Evolutionary conservation across 2,113 vertebrate species (phyloP).

Genomic region (Platysteira castanea): DNA sequence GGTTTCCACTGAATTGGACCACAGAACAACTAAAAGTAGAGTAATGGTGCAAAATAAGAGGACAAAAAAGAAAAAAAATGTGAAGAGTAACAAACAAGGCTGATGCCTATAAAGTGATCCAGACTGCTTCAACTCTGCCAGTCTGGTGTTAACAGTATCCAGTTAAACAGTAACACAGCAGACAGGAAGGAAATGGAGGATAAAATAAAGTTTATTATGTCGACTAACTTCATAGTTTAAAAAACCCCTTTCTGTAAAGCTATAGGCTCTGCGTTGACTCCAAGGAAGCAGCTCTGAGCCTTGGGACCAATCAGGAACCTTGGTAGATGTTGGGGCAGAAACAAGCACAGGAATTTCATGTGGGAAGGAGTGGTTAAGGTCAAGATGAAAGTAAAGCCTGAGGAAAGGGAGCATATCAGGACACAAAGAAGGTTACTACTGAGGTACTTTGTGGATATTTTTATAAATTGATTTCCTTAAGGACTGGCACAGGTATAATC

Average conservation of each 20-base stretch:
- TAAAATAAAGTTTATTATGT: not conserved
- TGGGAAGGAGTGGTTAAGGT: not conserved
- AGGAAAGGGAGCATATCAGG: not conserved
- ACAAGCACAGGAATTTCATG: not conserved
- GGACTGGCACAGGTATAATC: not conserved
- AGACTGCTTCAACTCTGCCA: not conserved
- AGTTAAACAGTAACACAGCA: not conserved
- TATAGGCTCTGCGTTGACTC: not conserved
- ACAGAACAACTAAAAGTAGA: not conserved
- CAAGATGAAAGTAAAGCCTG: not conserved
- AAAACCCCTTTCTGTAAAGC: not conserved
- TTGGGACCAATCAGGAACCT: not conserved
- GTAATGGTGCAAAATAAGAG: not conserved
- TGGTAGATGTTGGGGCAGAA: not conserved
- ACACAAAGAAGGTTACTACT: not conserved
- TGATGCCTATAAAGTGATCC: not conserved
- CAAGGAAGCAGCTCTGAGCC: not conserved
- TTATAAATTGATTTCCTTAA: not conserved
- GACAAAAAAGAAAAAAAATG: not conserved
- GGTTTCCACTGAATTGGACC: not conserved
- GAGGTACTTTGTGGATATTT: not conserved
- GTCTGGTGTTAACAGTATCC: not conserved
- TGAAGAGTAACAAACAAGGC: not conserved
- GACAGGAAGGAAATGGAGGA: not conserved
- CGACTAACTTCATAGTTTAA: not conserved